These are phyloP conservation scores for Tenodera sinensis DNA, from an alignment of 2,888 invertebrate species.

Conservation along the genomic window DNA sequence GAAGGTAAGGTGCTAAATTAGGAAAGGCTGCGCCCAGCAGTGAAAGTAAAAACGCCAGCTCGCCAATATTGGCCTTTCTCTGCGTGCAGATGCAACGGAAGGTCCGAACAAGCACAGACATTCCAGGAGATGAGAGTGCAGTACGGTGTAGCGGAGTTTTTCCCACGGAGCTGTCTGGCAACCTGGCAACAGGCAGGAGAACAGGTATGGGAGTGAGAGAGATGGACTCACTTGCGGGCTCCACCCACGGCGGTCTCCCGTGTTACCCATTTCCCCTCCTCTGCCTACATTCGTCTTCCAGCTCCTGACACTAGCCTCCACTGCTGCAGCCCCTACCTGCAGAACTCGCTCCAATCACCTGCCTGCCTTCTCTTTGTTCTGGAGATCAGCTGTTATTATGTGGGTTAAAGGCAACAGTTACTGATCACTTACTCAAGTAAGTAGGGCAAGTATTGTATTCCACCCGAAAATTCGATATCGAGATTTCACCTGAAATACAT, in stretches of 20 bases:
- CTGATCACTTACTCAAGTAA: no score
- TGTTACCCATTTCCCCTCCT: constrained; percentile 24
- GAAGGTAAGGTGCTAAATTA: no score
- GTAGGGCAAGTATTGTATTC: no score
- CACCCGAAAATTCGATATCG: no score
- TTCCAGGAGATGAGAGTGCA: background rate
- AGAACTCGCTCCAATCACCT: background rate
- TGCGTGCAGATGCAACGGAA: background rate
- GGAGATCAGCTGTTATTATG: no score
- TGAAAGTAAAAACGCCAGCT: background rate
- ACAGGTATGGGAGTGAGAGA: background rate
- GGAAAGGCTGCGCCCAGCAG: no score
- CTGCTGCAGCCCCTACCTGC: background rate
- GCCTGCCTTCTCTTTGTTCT: no score
- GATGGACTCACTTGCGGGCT: constrained; percentile 19
- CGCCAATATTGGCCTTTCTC: no score
- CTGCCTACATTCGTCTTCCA: background rate
- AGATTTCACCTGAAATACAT: no score
- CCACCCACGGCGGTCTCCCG: constrained; percentile 28
- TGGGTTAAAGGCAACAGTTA: no score
- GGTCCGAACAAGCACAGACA: background rate
- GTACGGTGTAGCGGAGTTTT: background rate
- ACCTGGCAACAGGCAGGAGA: background rate
- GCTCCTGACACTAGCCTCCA: background rate
- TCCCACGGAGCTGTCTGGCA: background rate